phyloP scores from a whole-genome alignment of 2,113 vertebrate species.

The Sceloporus tristichus region DNA sequence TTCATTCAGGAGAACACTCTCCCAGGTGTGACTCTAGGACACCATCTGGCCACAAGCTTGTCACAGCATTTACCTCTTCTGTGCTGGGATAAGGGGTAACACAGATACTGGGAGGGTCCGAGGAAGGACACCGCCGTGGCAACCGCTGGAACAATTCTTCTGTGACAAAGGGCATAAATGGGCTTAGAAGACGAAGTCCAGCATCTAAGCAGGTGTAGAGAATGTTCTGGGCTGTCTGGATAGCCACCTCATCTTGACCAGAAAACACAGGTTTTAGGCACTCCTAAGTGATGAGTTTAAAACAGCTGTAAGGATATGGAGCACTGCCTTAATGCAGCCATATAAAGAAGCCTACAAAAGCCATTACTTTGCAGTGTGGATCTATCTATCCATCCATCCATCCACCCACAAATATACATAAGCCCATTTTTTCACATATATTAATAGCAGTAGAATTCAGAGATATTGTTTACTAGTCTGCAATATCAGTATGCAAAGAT shows the following conservation, averaged over 20 bases:
- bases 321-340: neutral
- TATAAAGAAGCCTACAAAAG: neutral
- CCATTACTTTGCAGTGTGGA: neutral
- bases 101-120: constrained; percentile 80
- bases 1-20: neutral
- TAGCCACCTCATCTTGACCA: constrained; percentile 65
- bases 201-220: constrained; percentile 90
- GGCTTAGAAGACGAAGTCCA: constrained; percentile 87
- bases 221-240: constrained; percentile 81
- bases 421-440: too few species aligned
- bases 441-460: too few species aligned
- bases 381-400: too few species aligned
- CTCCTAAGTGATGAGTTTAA: constrained; percentile 75
- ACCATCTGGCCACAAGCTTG: neutral
- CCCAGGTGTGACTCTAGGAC: neutral
- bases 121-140: constrained; percentile 74
- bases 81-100: constrained; percentile 85
- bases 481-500: too few species aligned
- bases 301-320: neutral
- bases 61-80: constrained; percentile 75
- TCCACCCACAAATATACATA: too few species aligned
- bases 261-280: constrained; percentile 88
- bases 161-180: constrained; percentile 90
- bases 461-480: too few species aligned
- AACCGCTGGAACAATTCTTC: constrained; percentile 92